Evolutionary conservation across 2,888 invertebrate species (phyloP), one percentile per base, ranked within the genome.

Genomic region (Hydrotaea diabolus): DNA sequence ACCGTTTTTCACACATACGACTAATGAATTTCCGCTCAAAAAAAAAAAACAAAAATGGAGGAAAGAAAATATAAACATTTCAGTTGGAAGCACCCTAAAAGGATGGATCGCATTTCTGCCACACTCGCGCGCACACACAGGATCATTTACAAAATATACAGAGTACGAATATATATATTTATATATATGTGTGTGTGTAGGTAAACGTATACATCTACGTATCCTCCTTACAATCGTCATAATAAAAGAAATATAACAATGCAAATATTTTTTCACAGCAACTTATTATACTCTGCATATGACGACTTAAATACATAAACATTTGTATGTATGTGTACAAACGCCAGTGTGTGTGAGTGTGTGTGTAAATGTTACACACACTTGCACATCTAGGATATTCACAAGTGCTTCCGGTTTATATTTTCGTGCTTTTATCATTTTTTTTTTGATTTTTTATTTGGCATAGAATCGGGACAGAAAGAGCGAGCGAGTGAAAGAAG

Each of bases 171-270:
- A n/a, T n/a, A n/a, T n/a, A n/a, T n/a, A n/a, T n/a, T n/a, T n/a
- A n/a, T n/a, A n/a, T n/a, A n/a, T n/a, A n/a, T n/a, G n/a, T n/a
- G n/a, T n/a, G 83, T 80, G 72, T 80, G 73, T 31, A 31, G 49
- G 55, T 55, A 59, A 75, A 80, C 43, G 71, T 75, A 74, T 62
- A n/a, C n/a, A n/a, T n/a, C n/a, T n/a, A n/a, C 74, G 49, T 49
- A 76, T 81, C 49, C 73, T 81, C 49, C 73, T 49, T 49, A 62
- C 76, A 79, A 82, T 83, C 64, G 76, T 43, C 76, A 82, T 80
- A 77, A 77, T 81, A 85, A 79, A 79, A 75, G 66, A 85, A 73
- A 79, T 69, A 79, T 79, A 85, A 80, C 79, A 83, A 77, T 82
- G 72, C 69, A 83, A 82, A 82, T 82, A 77, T 79, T 72, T 79